Evolutionary conservation across 2,797 vertebrate species (phyloP).

Genomic region (Agapornis canus): DNA sequence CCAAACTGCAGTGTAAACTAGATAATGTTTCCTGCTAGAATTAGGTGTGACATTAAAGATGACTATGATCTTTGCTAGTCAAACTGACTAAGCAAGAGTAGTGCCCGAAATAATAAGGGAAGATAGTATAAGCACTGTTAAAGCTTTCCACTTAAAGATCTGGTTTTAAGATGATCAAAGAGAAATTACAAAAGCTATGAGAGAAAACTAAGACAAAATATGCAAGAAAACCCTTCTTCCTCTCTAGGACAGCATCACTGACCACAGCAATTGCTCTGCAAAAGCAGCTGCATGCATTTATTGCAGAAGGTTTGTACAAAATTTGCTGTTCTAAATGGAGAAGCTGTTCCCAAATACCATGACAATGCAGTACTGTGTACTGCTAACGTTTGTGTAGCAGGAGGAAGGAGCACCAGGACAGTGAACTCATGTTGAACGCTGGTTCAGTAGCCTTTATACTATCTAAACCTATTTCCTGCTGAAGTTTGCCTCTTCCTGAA

Average conservation of each 20-base stretch:
- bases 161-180: neutral
- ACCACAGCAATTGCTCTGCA: neutral
- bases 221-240: neutral
- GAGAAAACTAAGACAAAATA: neutral
- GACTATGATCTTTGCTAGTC: neutral
- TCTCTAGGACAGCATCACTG: neutral
- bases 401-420: neutral
- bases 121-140: neutral
- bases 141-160: neutral
- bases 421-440: fast-evolving
- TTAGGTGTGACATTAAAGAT: neutral
- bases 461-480: neutral
- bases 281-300: neutral
- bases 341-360: neutral
- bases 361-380: neutral
- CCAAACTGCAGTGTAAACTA: neutral
- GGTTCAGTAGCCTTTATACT: neutral
- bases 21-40: neutral
- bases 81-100: neutral
- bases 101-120: neutral
- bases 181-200: neutral
- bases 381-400: neutral
- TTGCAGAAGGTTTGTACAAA: neutral
- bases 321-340: neutral
- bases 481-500: neutral